These are phyloP conservation scores for Apamea sordens DNA, from an alignment of 2,888 invertebrate species.

Conservation along the genomic window DNA sequence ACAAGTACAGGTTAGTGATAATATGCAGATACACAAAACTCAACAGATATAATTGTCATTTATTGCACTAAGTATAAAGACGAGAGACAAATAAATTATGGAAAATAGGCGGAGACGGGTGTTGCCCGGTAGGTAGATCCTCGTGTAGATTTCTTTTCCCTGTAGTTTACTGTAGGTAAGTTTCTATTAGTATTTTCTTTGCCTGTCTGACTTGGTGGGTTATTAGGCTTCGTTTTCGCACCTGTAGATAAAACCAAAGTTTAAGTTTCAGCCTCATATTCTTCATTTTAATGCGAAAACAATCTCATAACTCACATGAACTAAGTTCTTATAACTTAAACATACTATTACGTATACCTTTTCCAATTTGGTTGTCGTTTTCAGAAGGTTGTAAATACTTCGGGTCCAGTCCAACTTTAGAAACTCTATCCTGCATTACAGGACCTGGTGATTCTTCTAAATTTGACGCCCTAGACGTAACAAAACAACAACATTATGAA, in stretches of 20 bases:
- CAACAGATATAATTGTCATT: conserved; percentile 23
- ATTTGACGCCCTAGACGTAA: conserved; percentile 74
- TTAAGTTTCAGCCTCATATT: background rate
- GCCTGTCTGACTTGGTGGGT: conserved; percentile 65
- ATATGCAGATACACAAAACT: background rate
- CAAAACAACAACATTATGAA: conserved; percentile 4
- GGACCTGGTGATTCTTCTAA: conserved; percentile 81
- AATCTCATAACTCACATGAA: background rate
- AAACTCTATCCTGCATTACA: conserved; percentile 66
- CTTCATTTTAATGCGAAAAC: conserved; percentile 1
- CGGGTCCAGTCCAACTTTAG: conserved; percentile 82
- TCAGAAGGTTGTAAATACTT: conserved; percentile 84
- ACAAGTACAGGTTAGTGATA: conserved; percentile 1
- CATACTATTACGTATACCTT: conserved; percentile 69
- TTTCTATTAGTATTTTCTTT: conserved; percentile 84
- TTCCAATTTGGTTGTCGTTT: conserved; percentile 71
- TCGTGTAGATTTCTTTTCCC: conserved; percentile 84
- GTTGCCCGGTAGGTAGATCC: conserved; percentile 82
- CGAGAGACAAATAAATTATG: conserved; percentile 60
- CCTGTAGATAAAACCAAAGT: conserved; percentile 67
- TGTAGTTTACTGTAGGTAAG: conserved; percentile 85
- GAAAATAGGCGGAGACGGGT: conserved; percentile 88
- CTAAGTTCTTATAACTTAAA: background rate
- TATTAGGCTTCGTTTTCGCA: conserved; percentile 64
- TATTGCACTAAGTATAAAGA: conserved; percentile 56